Conservation (phyloP, 2,113 vertebrate genomes). For the Pampusana beccarii region DNA sequence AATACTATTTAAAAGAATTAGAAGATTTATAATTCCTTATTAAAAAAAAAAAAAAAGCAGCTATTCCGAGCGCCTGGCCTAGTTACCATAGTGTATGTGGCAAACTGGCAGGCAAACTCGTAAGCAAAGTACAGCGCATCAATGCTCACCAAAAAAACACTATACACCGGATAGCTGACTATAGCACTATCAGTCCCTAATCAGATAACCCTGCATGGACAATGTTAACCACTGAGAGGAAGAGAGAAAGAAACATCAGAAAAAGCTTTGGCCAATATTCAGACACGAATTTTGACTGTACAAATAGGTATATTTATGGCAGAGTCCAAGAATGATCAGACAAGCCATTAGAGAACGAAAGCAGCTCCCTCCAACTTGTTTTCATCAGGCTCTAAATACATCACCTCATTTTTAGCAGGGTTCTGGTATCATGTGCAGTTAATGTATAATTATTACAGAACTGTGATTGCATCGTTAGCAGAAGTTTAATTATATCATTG, state of each 20-base stretch:
- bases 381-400: slow-evolving; percentile 35
- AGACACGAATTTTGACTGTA: not conserved
- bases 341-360: not conserved
- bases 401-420: slow-evolving; percentile 54
- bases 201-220: not conserved
- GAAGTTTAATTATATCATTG: slow-evolving; percentile 69
- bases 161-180: not conserved
- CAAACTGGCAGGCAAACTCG: not conserved
- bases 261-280: not conserved
- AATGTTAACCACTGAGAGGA: not conserved
- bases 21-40: not conserved
- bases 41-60: not conserved
- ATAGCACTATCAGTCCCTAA: not conserved
- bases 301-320: slow-evolving; percentile 18
- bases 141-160: not conserved
- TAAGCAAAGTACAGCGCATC: not conserved
- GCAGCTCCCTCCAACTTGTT: not conserved
- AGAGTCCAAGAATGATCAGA: slow-evolving; percentile 31
- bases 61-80: not conserved
- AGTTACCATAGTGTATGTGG: not conserved
- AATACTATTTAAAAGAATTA: not conserved
- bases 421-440: slow-evolving; percentile 53
- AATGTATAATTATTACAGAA: slow-evolving; percentile 53
- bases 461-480: slow-evolving; percentile 51
- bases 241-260: not conserved